Conservation (phyloP, 1,140 invertebrate genomes). For the Saccostrea echinata region DNA sequence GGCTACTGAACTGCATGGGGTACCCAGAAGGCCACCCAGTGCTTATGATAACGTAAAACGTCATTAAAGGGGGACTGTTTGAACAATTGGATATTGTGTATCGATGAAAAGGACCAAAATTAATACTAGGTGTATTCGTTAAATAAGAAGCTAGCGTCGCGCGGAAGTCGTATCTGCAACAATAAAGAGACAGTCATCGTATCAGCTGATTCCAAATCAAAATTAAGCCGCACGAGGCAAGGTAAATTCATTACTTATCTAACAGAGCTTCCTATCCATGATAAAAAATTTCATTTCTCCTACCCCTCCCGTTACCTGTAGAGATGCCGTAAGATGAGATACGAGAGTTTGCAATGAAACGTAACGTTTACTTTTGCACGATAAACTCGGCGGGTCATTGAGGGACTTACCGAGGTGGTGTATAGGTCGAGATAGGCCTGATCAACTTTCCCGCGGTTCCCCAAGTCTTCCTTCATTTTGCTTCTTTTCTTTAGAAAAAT, state of each 20-base stretch:
- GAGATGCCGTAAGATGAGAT: background rate
- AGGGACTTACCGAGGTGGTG: background rate
- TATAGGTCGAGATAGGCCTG: background rate
- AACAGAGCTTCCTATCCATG: background rate
- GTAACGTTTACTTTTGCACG: constrained; percentile 24
- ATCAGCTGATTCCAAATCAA: background rate
- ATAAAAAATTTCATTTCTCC: constrained; percentile 1
- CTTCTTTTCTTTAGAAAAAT: background rate
- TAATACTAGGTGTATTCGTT: constrained; percentile 22
- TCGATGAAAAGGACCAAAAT: constrained; percentile 13
- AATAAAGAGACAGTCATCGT: background rate
- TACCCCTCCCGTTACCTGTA: constrained; percentile 15
- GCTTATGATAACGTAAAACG: constrained; percentile 3
- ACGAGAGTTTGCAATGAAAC: constrained; percentile 23
- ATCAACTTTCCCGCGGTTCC: background rate
- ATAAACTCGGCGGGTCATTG: constrained; percentile 17
- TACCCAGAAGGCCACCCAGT: background rate
- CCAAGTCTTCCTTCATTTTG: background rate
- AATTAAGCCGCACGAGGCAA: constrained; percentile 14
- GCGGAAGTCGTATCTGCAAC: background rate
- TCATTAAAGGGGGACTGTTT: constrained; percentile 4
- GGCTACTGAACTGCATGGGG: constrained; percentile 1
- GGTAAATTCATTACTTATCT: constrained; percentile 39
- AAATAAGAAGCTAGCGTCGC: constrained; percentile 6
- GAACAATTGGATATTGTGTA: constrained; percentile 29